Evolutionary conservation across 2,797 vertebrate genomes (phyloP), one percentile per base, ranked within the genome.

Genomic region (Schizothorax lantsangensis): DNA sequence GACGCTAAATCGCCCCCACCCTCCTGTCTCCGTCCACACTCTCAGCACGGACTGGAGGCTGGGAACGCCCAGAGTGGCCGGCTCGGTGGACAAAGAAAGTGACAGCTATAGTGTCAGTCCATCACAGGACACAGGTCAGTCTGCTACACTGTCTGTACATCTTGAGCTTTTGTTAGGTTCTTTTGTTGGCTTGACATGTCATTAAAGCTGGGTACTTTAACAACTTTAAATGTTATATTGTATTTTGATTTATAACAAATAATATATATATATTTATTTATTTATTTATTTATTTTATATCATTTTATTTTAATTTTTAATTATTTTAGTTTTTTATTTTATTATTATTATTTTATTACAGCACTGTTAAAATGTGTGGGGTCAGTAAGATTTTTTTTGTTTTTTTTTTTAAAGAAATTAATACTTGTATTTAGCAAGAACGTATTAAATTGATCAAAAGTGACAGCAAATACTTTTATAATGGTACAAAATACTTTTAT

Each of bases 41-140:
- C 97, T 99, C 90, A 98, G 97, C 94, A 99, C 98, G 0, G 98
- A 99, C 93, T 99, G 98, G 98, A 97, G 98, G 94, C 96, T 99
- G 83, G 97, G 97, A 45, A 99, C 98, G 0, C 98, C 98, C 14
- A 93, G 97, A 86, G 97, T 97, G 0, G 93, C 97, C 0, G 98
- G 98, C 2, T 99, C 98, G 0, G 97, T 98, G 64, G 98, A 99
- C 95, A 99, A 99, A 91, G 98, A 99, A 88, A 99, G 98, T 0
- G 98, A 99, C 94, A 99, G 98, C 92, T 99, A 99, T 96, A 99
- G 98, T 0, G 98, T 99, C 93, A 99, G 98, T 94, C 98, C 98
- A 62, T 99, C 98, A 1, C 98, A 99, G 93, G 98, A 99, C 93
- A 99, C 98, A 95, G 98, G 98, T 97, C 94, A 62, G 83, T 52